These are phyloP conservation scores for Danio aesculapii DNA, from an alignment of 2,797 vertebrate species.

Conservation along the genomic window DNA sequence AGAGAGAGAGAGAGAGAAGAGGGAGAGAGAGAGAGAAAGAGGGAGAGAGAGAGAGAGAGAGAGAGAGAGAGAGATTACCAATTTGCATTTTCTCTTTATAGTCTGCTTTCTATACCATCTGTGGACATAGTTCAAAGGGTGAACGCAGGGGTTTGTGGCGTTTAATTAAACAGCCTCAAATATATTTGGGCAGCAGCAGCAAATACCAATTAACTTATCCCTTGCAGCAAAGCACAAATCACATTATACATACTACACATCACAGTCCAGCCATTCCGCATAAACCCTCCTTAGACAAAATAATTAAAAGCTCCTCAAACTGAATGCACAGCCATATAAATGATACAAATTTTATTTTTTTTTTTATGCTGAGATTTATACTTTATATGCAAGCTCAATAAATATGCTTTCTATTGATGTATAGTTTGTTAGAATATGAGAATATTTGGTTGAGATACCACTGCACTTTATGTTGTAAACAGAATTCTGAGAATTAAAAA, in stretches of 20 bases:
- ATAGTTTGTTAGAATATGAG: no score
- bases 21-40: no score
- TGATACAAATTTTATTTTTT: not conserved
- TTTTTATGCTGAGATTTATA: not conserved
- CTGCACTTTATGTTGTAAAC: no score
- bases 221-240: conserved; percentile 33
- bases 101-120: not conserved
- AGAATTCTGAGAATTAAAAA: no score
- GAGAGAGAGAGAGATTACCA: no score
- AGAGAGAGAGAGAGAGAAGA: no score
- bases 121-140: conserved; percentile 48
- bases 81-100: not conserved
- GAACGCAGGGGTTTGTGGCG: not conserved
- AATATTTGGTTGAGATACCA: no score
- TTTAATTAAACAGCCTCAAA: conserved; percentile 36
- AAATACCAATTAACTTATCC: conserved; percentile 38
- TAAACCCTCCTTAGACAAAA: conserved; percentile 14
- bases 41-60: no score
- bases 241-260: conserved; percentile 1
- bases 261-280: conserved; percentile 20
- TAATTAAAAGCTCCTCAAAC: conserved; percentile 26
- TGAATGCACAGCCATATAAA: not conserved
- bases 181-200: conserved; percentile 12
- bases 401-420: no score
- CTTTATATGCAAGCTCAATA: no score